Conservation (phyloP, 2,888 invertebrate species). For the Cheilosia urbana region DNA sequence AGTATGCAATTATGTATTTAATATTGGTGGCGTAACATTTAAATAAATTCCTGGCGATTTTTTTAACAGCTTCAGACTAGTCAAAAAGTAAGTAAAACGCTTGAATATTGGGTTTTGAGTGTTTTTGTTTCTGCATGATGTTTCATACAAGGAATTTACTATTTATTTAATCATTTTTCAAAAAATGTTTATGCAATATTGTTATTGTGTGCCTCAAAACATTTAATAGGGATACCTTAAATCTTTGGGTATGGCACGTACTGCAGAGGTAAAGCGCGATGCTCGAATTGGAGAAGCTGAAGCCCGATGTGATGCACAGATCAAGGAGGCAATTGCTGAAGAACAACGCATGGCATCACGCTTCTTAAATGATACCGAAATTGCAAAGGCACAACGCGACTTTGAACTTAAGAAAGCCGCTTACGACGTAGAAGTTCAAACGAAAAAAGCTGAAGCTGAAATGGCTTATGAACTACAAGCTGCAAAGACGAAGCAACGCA, state of each 20-base stretch:
- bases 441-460: slow-evolving; percentile 94
- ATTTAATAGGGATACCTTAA: slow-evolving; percentile 88
- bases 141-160: background rate
- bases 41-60: background rate
- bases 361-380: slow-evolving; percentile 97
- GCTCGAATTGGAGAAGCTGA: slow-evolving; percentile 99
- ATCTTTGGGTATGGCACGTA: slow-evolving; percentile 97
- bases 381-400: slow-evolving; percentile 97
- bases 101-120: slow-evolving; percentile 19
- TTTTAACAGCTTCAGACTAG: background rate
- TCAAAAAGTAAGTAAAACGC: slow-evolving; percentile 46
- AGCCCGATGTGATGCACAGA: slow-evolving; percentile 92
- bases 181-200: background rate
- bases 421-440: slow-evolving; percentile 98
- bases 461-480: slow-evolving; percentile 97
- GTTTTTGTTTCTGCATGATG: slow-evolving; percentile 30
- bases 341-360: slow-evolving; percentile 97
- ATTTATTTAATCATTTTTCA: background rate
- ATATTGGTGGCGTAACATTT: background rate
- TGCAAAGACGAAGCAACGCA: slow-evolving; percentile 97
- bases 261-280: slow-evolving; percentile 97
- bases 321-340: slow-evolving; percentile 95
- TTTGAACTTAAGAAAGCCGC: slow-evolving; percentile 98
- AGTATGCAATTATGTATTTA: too few relatives aligned
- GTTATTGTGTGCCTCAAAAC: slow-evolving; percentile 24